Base-by-base conservation (phyloP, 2,888 invertebrate genomes). In the Biston stratarius region DNA sequence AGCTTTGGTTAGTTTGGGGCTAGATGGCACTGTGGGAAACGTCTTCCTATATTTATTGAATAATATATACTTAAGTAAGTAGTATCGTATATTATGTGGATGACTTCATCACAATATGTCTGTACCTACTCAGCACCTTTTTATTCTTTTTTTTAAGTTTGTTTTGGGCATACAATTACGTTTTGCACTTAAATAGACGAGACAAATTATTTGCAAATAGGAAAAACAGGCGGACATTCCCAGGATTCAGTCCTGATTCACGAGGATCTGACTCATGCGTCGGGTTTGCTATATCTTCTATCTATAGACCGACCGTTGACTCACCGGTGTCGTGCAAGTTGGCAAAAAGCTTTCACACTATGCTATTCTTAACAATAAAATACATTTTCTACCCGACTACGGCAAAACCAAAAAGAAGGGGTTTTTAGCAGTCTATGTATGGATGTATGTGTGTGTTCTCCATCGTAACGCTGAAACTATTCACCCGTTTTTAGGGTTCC, bases 171-270 rank as follows among this genome's bases (percentile, higher is more conserved):
- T 65, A 69, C 72, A 76, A 75, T 73, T 70, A 70, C 59, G 70
- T 52, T 64, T 63, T 61, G 53, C 66, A 67, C 67, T 48, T 64
- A 65, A 73, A 70, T 77, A 67, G 69, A 74, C 49, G 64, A 65
- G 68, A 63, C 64, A 6, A 60, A 56, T 63, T 56, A 68, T 68
- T 68, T 55, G 55, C 72, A 78, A 79, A 75, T 74, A 80, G 74
- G 62, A 76, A 74, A 79, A 76, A 78, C 69, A 75, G 70, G 52
- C 15, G 60, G 55, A 74, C 80, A 79, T 83, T 80, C 79, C 73
- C 76, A 75, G 75, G 78, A 80, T 77, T 58, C 60, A 67, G 73
- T 79, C 80, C 79, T 83, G 85, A 82, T 77, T 82, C 81, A 68
- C 67, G 82, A 77, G 67, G 68, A 70, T 73, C 74, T 80, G 81